These are phyloP conservation scores for Sebastes glaucus DNA, from an alignment of 2,797 vertebrate species.

Conservation along the genomic window DNA sequence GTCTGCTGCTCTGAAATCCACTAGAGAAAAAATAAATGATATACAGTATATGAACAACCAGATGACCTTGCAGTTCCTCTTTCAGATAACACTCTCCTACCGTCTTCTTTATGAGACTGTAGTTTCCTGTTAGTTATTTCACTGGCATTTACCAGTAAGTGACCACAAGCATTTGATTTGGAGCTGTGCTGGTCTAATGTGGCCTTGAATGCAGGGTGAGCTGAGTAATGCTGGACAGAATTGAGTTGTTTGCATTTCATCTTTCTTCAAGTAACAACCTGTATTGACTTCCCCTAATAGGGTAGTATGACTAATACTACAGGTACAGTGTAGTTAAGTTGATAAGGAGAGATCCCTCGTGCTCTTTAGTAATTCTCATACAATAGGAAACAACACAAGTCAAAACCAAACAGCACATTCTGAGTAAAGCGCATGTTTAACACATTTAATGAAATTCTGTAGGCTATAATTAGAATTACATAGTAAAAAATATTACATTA, in stretches of 20 bases:
- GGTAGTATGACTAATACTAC: not conserved
- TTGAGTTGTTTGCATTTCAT: not conserved
- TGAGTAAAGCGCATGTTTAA: not conserved
- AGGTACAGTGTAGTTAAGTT: not conserved
- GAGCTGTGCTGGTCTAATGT: constrained; percentile 21
- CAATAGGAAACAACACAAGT: not conserved
- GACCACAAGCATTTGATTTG: constrained; percentile 59
- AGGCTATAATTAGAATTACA: not conserved
- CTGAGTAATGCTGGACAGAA: constrained; percentile 10
- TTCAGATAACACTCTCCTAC: not conserved
- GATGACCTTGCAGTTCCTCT: not conserved
- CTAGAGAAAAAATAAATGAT: not conserved
- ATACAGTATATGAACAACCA: not conserved
- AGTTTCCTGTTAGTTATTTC: constrained; percentile 61
- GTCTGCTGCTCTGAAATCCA: not conserved
- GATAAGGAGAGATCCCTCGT: not conserved
- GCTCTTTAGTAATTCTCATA: not conserved
- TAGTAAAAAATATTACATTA: not conserved
- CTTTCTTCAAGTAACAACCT: not conserved
- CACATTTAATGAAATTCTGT: not conserved
- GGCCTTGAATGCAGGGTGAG: constrained; percentile 2
- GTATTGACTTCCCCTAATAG: not conserved
- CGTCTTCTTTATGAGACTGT: not conserved
- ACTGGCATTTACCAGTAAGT: constrained; percentile 56
- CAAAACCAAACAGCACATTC: not conserved